These are phyloP conservation scores for Drosophila dives DNA, from an alignment of 2,888 invertebrate genomes.

Conservation along the genomic window DNA sequence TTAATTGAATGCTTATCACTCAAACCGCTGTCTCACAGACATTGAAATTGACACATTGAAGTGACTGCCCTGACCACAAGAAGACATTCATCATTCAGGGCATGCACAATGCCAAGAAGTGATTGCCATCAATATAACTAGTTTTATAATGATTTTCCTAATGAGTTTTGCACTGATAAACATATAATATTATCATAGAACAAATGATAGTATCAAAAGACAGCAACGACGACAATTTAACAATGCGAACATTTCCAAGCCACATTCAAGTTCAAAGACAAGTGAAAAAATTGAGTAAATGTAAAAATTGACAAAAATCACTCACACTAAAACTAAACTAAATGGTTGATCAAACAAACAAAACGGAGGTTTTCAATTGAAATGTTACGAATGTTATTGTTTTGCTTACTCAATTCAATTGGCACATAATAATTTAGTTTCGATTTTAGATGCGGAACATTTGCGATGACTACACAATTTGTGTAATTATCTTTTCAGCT, in stretches of 20 bases:
- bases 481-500: slow-evolving; percentile 27
- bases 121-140: neutral
- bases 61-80: slow-evolving; percentile 11
- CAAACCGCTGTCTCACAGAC: slow-evolving; percentile 4
- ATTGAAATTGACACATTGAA: slow-evolving; percentile 18
- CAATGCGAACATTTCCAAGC: slow-evolving; percentile 18
- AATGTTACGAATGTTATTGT: slow-evolving; percentile 19
- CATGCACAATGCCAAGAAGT: slow-evolving; percentile 5
- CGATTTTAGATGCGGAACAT: slow-evolving; percentile 49
- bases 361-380: slow-evolving; percentile 10
- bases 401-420: slow-evolving; percentile 23
- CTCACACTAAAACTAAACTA: slow-evolving; percentile 19
- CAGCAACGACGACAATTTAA: slow-evolving; percentile 22
- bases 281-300: slow-evolving; percentile 5
- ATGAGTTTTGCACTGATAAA: slow-evolving; percentile 1
- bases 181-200: slow-evolving; percentile 4
- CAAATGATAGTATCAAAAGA: slow-evolving; percentile 8
- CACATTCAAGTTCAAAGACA: slow-evolving; percentile 62
- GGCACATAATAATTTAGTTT: slow-evolving; percentile 42
- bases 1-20: slow-evolving; percentile 31
- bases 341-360: slow-evolving; percentile 24
- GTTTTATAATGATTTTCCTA: neutral
- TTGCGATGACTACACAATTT: slow-evolving; percentile 34
- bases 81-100: slow-evolving; percentile 13
- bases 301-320: slow-evolving; percentile 13